These are phyloP conservation scores for Porites divaricata DNA, from an alignment of 92 coral and sea anemone genomes.

Conservation along the genomic window DNA sequence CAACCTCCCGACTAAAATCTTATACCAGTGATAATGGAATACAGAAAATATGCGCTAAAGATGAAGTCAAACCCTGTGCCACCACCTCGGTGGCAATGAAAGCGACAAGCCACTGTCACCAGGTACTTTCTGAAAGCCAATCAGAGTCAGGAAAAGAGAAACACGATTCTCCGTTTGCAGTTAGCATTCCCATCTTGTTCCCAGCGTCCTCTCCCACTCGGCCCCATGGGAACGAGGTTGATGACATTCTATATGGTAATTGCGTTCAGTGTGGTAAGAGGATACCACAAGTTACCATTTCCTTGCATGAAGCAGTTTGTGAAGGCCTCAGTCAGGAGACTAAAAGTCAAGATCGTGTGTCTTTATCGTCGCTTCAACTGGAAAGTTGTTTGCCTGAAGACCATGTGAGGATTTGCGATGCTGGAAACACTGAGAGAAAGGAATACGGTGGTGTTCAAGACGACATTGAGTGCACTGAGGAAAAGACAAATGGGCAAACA, in stretches of 20 bases:
- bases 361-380: conserved; percentile 12
- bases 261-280: conserved; percentile 50
- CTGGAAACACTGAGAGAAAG: not conserved
- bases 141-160: too few species aligned
- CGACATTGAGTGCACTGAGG: not conserved
- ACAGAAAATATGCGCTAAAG: too few species aligned
- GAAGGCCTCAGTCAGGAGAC: conserved; percentile 51
- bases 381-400: not conserved
- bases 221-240: too few species aligned
- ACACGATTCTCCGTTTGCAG: too few species aligned
- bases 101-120: too few species aligned
- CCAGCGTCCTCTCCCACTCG: too few species aligned
- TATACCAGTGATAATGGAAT: too few species aligned
- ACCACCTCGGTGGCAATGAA: too few species aligned
- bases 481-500: not conserved
- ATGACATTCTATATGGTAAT: not conserved
- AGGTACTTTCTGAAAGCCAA: too few species aligned
- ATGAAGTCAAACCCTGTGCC: too few species aligned
- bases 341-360: conserved; percentile 29
- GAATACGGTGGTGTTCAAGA: not conserved
- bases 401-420: not conserved
- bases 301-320: conserved; percentile 59
- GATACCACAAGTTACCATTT: conserved; percentile 43
- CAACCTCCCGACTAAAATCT: too few species aligned
- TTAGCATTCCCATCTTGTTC: too few species aligned